Conservation (phyloP, 1,140 invertebrate species). For the Polyergus mexicanus region DNA sequence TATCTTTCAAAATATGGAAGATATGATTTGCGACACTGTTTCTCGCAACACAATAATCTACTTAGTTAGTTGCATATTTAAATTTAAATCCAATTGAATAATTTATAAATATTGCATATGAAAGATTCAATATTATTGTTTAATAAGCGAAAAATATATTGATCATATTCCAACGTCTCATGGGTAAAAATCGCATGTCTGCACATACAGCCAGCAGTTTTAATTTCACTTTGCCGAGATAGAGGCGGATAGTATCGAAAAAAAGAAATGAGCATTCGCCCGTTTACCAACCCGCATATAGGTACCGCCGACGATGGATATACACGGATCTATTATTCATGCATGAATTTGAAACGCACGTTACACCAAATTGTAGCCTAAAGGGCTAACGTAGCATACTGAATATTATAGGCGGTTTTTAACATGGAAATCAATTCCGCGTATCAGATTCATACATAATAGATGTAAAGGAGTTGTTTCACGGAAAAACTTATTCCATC, state of each 20-base stretch:
- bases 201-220: slow-evolving; percentile 54
- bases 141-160: slow-evolving; percentile 48
- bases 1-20: neutral
- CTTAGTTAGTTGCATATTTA: neutral
- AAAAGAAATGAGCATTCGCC: slow-evolving; percentile 63
- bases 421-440: slow-evolving; percentile 66
- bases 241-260: slow-evolving; percentile 52
- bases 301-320: slow-evolving; percentile 56
- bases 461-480: slow-evolving; percentile 59
- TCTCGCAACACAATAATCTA: slow-evolving; percentile 2
- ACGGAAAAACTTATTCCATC: slow-evolving; percentile 48
- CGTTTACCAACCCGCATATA: slow-evolving; percentile 73
- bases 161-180: slow-evolving; percentile 19
- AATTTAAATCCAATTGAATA: neutral
- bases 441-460: slow-evolving; percentile 66
- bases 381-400: slow-evolving; percentile 63
- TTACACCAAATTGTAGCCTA: slow-evolving; percentile 71
- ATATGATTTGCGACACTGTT: neutral
- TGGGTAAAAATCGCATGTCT: slow-evolving; percentile 50
- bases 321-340: slow-evolving; percentile 75
- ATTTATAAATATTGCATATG: neutral
- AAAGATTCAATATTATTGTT: slow-evolving; percentile 32
- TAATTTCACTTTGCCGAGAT: slow-evolving; percentile 62
- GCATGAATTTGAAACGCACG: slow-evolving; percentile 72
- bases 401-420: slow-evolving; percentile 69